Base-by-base conservation (phyloP, 2,113 vertebrate genomes). In the Phaethornis superciliosus region DNA sequence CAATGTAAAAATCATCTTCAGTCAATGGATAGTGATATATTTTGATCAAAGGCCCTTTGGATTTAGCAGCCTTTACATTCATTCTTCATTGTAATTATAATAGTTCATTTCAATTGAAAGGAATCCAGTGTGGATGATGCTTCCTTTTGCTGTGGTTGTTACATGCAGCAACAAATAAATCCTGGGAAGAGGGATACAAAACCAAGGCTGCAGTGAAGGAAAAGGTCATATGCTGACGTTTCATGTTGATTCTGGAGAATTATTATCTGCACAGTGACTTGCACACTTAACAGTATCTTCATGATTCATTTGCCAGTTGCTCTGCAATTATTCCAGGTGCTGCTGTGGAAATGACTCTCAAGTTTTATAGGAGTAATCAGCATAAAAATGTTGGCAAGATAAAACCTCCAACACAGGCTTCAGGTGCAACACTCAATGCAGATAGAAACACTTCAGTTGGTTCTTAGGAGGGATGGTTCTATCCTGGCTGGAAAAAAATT, bases 301-400 rank as follows among this genome's bases (percentile, higher is more conserved):
- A 82, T 93, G 88, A 97, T 80, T 96, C 96, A 97, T 97, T 97
- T 97, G 93, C 94, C 95, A 97, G 97, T 93, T 96, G 97, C 96
- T 96, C 80, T 96, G 96, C 98, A 98, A 98, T 98, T 98, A 98
- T 98, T 98, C 97, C 97, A 98, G 98, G 97, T 98, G 97, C 97
- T 98, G 96, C 96, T 95, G 93, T 95, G 93, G 94, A 98, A 96
- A 97, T 97, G 91, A 96, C 96, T 98, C 97, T 97, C 93, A 95
- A 97, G 95, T 97, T 97, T 97, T 97, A 97, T 93, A 92, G 94
- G 92, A 97, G 91, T 97, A 98, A 98, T 97, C 97, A 98, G 94
- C 95, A 94, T 91, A 96, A 92, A 97, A 97, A 97, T 97, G 95
- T 94, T 97, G 96, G 95, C 96, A 97, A 86, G 93, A 92, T 97